Evolutionary conservation across 64 coral and sea anemone genomes (phyloP).

Genomic region (Actinia equina): DNA sequence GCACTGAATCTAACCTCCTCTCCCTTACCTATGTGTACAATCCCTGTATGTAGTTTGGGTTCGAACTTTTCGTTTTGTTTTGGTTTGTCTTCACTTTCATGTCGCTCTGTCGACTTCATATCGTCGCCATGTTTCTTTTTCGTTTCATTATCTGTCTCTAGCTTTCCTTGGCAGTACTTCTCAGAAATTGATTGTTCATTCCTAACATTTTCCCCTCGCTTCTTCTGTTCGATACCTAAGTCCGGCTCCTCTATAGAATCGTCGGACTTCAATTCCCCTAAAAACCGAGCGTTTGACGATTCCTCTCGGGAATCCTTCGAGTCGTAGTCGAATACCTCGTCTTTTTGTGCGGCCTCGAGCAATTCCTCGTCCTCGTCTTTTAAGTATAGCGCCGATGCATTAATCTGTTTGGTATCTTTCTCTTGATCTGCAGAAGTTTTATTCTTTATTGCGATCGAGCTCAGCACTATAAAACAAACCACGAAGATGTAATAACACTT

Average conservation of each 20-base stretch:
- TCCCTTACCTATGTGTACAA: not conserved
- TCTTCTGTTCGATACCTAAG: not conserved
- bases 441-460: conserved; percentile 39
- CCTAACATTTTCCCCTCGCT: not conserved
- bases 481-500: not conserved
- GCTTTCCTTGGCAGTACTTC: conserved; percentile 11
- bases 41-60: not conserved
- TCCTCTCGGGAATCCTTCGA: conserved; percentile 8
- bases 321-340: not conserved
- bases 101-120: not conserved
- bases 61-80: not conserved
- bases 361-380: not conserved
- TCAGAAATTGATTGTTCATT: conserved; percentile 9
- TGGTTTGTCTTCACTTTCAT: not conserved
- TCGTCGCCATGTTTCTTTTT: not conserved
- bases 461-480: conserved; percentile 14
- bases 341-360: not conserved
- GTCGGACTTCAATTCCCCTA: conserved; percentile 51
- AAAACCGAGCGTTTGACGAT: conserved; percentile 29
- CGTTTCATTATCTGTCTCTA: not conserved
- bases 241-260: conserved; percentile 29
- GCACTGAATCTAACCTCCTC: not conserved
- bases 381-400: not conserved
- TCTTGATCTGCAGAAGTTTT: not conserved
- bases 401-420: not conserved